Evolutionary conservation across 1,140 invertebrate genomes (phyloP), one percentile per base, ranked within the genome.

Genomic region (Drosophila sulfurigaster): DNA sequence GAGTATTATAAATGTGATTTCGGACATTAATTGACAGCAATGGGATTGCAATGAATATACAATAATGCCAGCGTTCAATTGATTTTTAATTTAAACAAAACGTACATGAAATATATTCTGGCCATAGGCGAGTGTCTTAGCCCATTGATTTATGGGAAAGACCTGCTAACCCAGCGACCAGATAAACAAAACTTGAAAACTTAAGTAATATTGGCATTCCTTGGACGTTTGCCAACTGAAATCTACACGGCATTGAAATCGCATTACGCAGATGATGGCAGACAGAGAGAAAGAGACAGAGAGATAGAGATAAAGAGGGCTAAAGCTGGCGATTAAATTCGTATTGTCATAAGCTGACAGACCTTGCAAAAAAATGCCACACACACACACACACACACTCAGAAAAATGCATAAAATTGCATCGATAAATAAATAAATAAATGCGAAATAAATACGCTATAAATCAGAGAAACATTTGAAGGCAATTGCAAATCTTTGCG

Each of bases 241-340:
- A 75, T 75, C 72, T 63, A 70, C 57, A 70, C 72, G 77, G 77
- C 81, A 83, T 83, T 83, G 82, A 83, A 85, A 83, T 75, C 70
- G 70, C 80, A 82, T 82, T 79, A 75, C 62, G 60, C 64, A 35
- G 59, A 72, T 32, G 16, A 28, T 30, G 70, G 51, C 51, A 45
- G 13, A 13, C 2, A 16, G 16, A 2, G 5, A 13, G 25, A 38
- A 16, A 20, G 28, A 28, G 13, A 49, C 30, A 35, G 28, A 38
- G 15, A 20, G 13, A 7, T 25, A 30, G 10, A n/a, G n/a, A 48
- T n/a, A 45, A 32, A 13, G 32, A 32, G 13, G 28, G 32, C 65
- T 38, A 43, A 51, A 25, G 15, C 38, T 28, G 15, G 28, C 68
- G 48, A 76, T 76, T 76, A 72, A 76, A 76, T 60, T 76, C 54